Conservation (phyloP, 2,797 vertebrate species). For the Carduelis carduelis region DNA sequence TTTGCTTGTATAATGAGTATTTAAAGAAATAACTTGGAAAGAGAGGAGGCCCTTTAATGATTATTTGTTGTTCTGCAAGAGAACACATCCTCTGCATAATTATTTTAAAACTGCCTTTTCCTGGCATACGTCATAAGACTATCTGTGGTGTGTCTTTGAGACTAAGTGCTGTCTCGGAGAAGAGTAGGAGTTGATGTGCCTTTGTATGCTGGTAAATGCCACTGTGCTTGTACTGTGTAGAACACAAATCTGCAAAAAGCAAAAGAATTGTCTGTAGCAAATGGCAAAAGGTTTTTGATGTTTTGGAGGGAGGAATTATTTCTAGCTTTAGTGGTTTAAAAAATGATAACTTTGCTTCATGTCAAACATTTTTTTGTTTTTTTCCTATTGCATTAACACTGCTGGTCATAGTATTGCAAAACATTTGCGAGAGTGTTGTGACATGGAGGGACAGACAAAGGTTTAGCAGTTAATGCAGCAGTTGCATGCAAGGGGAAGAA, state of each 20-base stretch:
- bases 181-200: background rate
- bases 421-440: background rate
- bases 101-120: conserved; percentile 21
- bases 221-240: background rate
- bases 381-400: background rate
- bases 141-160: background rate
- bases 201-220: conserved; percentile 15
- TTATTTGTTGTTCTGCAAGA: conserved; percentile 19
- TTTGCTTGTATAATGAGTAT: conserved; percentile 14
- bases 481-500: background rate
- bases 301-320: background rate
- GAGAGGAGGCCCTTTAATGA: background rate
- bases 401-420: background rate
- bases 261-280: background rate
- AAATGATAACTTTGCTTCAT: background rate
- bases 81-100: conserved; percentile 35
- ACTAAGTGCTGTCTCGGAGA: background rate
- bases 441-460: background rate
- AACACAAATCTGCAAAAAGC: background rate
- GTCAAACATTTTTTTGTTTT: background rate
- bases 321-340: background rate
- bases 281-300: background rate
- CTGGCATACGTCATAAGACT: background rate
- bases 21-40: conserved; percentile 10
- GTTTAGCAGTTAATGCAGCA: background rate